Evolutionary conservation across 2,888 invertebrate species (phyloP).

Genomic region (Exephanes ischioxanthus): DNA sequence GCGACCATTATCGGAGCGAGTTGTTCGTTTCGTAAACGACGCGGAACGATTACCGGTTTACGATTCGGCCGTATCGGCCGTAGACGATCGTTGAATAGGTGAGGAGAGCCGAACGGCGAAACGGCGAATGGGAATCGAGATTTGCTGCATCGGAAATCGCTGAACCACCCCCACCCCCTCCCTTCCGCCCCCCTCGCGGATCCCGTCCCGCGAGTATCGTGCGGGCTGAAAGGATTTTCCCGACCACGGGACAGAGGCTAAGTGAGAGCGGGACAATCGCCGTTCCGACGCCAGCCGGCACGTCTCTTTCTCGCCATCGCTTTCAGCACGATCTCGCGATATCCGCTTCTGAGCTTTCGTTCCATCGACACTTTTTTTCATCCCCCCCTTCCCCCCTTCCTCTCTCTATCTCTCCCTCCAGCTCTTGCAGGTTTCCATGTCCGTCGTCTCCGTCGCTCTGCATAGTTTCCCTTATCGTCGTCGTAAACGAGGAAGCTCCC

Average conservation of each 20-base stretch:
- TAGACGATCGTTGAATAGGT: slow-evolving; percentile 58
- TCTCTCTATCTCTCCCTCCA: background rate
- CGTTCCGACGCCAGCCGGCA: slow-evolving; percentile 47
- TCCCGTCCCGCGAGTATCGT: slow-evolving; percentile 41
- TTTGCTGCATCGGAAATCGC: slow-evolving; percentile 64
- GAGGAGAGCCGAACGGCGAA: slow-evolving; percentile 27
- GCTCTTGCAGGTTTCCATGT: background rate
- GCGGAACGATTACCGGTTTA: slow-evolving; percentile 59
- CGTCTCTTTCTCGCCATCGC: slow-evolving; percentile 20
- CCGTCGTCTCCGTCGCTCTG: slow-evolving; percentile 16
- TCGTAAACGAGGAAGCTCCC: slow-evolving; percentile 41
- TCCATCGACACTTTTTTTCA: slow-evolving; percentile 5
- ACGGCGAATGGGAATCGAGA: slow-evolving; percentile 47
- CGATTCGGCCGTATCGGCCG: slow-evolving; percentile 54
- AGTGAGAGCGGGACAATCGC: slow-evolving; percentile 10
- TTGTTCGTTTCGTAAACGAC: slow-evolving; percentile 53
- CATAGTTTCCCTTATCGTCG: slow-evolving; percentile 40
- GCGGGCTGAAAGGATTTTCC: slow-evolving; percentile 26
- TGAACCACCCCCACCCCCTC: background rate
- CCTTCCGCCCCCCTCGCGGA: background rate
- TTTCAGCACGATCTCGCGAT: slow-evolving; percentile 50
- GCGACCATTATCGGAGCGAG: slow-evolving; percentile 54
- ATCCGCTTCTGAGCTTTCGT: slow-evolving; percentile 36
- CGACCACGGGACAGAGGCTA: slow-evolving; percentile 16
- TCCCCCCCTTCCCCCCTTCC: background rate